phyloP scores from a whole-genome alignment of 2,888 invertebrate genomes.

The Hydrotaea diabolus region DNA sequence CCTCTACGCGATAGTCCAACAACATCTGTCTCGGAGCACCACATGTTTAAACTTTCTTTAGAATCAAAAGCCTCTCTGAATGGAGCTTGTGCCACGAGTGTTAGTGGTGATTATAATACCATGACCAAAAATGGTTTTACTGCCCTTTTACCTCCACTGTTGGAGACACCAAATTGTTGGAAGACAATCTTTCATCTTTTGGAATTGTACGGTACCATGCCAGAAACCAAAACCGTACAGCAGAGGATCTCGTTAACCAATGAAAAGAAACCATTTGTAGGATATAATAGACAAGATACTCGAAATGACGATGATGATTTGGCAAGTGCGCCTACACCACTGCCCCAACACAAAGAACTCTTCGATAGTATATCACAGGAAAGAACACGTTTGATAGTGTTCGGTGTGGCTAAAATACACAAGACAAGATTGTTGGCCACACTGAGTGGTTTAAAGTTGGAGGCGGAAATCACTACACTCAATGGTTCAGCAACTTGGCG shows the following conservation, averaged over 20 bases:
- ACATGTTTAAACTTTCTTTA: slow-evolving; percentile 76
- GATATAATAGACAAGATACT: slow-evolving; percentile 79
- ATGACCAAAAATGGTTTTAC: slow-evolving; percentile 75
- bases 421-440: slow-evolving; percentile 93
- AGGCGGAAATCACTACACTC: slow-evolving; percentile 95
- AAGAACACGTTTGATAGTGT: slow-evolving; percentile 89
- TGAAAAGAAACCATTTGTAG: slow-evolving; percentile 80
- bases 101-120: slow-evolving; percentile 78
- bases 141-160: slow-evolving; percentile 69
- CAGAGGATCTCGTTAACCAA: slow-evolving; percentile 73
- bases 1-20: slow-evolving; percentile 85
- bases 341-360: slow-evolving; percentile 77
- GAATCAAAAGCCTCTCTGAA: slow-evolving; percentile 80
- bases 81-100: slow-evolving; percentile 77
- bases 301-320: slow-evolving; percentile 82
- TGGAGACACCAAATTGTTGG: slow-evolving; percentile 90
- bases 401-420: slow-evolving; percentile 93
- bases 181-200: slow-evolving; percentile 95
- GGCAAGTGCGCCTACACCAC: slow-evolving; percentile 79
- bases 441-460: slow-evolving; percentile 94
- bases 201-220: slow-evolving; percentile 96
- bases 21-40: slow-evolving; percentile 81
- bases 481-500: slow-evolving; percentile 95
- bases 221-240: slow-evolving; percentile 94
- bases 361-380: slow-evolving; percentile 82